Base-by-base conservation (phyloP, 2,888 invertebrate species). In the Isoperla grammatica region DNA sequence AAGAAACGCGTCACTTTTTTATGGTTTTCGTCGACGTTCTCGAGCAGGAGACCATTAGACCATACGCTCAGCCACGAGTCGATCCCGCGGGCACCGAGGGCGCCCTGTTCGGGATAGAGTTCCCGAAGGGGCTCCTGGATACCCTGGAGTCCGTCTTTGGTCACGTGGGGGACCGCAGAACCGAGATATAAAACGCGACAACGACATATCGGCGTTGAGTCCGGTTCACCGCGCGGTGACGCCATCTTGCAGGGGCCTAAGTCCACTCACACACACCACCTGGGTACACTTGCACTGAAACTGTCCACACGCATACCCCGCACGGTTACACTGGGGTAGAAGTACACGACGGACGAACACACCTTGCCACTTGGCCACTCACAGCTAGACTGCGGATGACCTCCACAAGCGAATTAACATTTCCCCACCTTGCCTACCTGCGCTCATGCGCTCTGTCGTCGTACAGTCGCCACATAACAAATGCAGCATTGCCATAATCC, bases 21-120 rank as follows among this genome's bases (percentile, higher is more conserved):
- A 63, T 93, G 88, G 72, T 93, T 89, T 76, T 96, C 96, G 74
- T 96, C 96, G 35, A 96, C 91, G 75, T 98, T 98, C 78, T 98
- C 96, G 66, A 99, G 74, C 53, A 93, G 75, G 65, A 99, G 86
- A 54, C 98, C 98, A 73, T 96, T 96, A 65, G 93, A 93, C 92
- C 95, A 96, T 56, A 99, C 95, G 67, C 94, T 94, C 57, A 98
- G 80, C 94, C 95, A 95, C 66, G 96, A 93, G 78, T 95, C 93
- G 71, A 95, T 91, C 69, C 98, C 92, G 72, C 90, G 84, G 66
- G 91, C 88, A 8, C 90, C 86, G 63, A 90, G 82, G 62, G 92
- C 89, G 62, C 95, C 94, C 76, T 94, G 93, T 66, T 95, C 93
- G 61, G 97, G 95, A 76, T 99, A 99, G 61, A 97, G 79, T 71